Base-by-base conservation (phyloP, 2,888 invertebrate genomes). In the Oxycera nigricornis region DNA sequence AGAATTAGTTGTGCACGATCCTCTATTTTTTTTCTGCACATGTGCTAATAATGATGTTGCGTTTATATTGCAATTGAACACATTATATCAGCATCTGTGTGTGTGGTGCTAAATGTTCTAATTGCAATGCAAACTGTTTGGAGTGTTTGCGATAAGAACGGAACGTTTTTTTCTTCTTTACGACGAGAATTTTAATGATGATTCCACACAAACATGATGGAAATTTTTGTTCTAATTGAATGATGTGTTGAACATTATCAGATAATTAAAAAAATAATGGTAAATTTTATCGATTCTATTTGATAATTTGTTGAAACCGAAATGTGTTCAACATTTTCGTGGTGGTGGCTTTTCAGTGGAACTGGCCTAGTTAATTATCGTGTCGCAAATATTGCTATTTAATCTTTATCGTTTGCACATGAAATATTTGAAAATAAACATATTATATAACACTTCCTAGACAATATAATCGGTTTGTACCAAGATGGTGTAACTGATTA, bases 161-260 rank as follows among this genome's bases (percentile, higher is more conserved):
- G 6, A 17, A 17, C 11, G 50, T 50, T 50, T 17, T 17, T 50
- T 9, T n/a, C 17, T 50, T 6, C 17, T 50, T 50, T 9, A 6
- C 50, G 50, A 7, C 11, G 50, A 50, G 17, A 9, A 17, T 17
- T 39, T 50, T 17, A 50, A 50, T 50, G 7, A 39, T 39, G 50
- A 50, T 50, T 50, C 17, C n/a, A n/a, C n/a, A n/a, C n/a, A 17
- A n/a, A 50, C 50, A 50, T 50, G 50, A 6, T 17, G 50, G 17
- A 50, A 50, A 14, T 9, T 50, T 9, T 50, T 50, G 50, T 17
- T 50, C 50, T 50, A 50, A 50, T 50, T 50, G 50, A 50, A 50
- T 50, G 50, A 50, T 50, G 17, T 50, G 50, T 50, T n/a, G 17
- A 17, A 50, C 50, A 50, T 50, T 50, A 50, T 50, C 50, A 50